Conservation (phyloP, 2,888 invertebrate species). For the Beris morrisii region DNA sequence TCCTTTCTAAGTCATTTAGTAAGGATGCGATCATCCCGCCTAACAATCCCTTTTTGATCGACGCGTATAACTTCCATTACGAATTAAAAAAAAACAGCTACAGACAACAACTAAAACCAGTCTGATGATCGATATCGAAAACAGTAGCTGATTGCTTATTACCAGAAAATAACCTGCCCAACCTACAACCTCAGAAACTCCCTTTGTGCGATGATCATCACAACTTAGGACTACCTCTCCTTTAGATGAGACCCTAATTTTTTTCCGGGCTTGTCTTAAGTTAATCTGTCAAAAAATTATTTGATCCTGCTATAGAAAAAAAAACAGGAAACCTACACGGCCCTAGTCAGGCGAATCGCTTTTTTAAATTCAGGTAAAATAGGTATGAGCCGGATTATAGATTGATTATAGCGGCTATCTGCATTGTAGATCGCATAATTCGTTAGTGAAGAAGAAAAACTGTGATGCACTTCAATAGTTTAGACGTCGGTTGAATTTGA, state of each 20-base stretch:
- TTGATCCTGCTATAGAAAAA: background rate
- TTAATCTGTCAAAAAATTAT: constrained; percentile 11
- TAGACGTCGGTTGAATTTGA: too few relatives aligned
- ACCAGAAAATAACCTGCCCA: constrained; percentile 12
- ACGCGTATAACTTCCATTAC: background rate
- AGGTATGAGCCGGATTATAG: too few relatives aligned
- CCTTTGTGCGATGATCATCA: constrained; percentile 8
- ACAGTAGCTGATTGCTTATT: constrained; percentile 26
- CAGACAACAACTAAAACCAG: background rate
- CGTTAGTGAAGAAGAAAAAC: too few relatives aligned
- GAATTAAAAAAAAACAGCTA: background rate
- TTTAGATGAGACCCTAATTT: background rate
- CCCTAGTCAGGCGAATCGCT: too few relatives aligned
- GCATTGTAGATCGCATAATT: too few relatives aligned
- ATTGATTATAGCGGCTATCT: too few relatives aligned
- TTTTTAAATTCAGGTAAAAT: too few relatives aligned
- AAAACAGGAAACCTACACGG: background rate
- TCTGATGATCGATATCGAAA: constrained; percentile 16
- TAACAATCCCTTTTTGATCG: constrained; percentile 4
- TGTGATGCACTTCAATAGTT: too few relatives aligned
- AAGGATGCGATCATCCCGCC: too few relatives aligned
- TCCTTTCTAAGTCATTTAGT: too few relatives aligned
- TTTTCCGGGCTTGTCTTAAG: constrained; percentile 1
- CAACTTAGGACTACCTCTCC: background rate
- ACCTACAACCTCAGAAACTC: background rate